A percentile compares a stretch with the other conserved stretches of the same genome.
Conservation (phyloP, 2,797 vertebrate species). For the Rhinogobio ventralis region DNA sequence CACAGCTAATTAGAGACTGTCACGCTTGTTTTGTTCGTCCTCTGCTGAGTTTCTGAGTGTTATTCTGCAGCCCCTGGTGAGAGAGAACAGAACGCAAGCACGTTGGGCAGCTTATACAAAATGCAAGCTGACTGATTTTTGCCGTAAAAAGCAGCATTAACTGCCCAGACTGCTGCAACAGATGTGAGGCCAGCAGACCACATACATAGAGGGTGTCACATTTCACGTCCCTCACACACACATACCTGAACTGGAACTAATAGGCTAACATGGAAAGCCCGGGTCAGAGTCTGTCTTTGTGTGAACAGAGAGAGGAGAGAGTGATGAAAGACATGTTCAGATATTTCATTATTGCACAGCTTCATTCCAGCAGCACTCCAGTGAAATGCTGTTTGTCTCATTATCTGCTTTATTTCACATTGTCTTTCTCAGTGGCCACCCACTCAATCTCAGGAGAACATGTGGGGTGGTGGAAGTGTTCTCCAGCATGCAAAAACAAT, state of each 20-base stretch:
- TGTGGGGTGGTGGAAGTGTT: conserved; percentile 8
- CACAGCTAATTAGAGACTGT: conserved; percentile 21
- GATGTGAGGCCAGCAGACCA: conserved; percentile 96
- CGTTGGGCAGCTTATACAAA: conserved; percentile 28
- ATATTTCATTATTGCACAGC: conserved; percentile 25
- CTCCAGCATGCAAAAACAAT: conserved; percentile 11
- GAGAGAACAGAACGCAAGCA: background rate
- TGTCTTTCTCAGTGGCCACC: conserved; percentile 4
- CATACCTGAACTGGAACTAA: conserved; percentile 87
- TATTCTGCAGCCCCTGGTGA: background rate
- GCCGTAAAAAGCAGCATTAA: conserved; percentile 71
- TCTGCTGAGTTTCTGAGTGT: background rate
- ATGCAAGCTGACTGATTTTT: conserved; percentile 70
- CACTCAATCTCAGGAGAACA: conserved; percentile 27
- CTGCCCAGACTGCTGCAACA: conserved; percentile 85
- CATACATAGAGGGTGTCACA: conserved; percentile 97
- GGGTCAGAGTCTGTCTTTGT: conserved; percentile 81
- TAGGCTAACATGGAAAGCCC: conserved; percentile 92
- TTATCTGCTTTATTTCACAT: conserved; percentile 20
- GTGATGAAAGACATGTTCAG: conserved; percentile 59
- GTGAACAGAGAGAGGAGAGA: conserved; percentile 74
- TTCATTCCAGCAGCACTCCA: conserved; percentile 17
- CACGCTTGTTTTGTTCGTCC: conserved; percentile 1
- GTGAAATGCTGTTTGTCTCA: conserved; percentile 19
- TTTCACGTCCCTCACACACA: conserved; percentile 78